Evolutionary conservation across 2,797 vertebrate species (phyloP).

Genomic region (Acanthurus tractus): DNA sequence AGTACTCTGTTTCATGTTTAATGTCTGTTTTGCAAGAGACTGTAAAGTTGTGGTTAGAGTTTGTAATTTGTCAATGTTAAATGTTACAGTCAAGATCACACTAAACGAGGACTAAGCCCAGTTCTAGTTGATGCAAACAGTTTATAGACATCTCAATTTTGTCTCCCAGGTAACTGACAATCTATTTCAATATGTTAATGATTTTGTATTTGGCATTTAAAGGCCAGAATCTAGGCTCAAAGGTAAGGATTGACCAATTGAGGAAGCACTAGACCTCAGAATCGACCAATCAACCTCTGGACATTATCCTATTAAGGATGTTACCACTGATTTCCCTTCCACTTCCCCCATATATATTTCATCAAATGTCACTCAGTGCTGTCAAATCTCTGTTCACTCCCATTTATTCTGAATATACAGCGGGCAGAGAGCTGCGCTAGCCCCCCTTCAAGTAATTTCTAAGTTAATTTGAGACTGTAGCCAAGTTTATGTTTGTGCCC

Average conservation of each 20-base stretch:
- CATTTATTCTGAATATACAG: constrained; percentile 38
- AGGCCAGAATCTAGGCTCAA: not conserved
- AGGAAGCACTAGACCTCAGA: no score
- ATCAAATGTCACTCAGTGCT: constrained; percentile 46
- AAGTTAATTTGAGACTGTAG: constrained; percentile 53
- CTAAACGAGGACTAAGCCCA: not conserved
- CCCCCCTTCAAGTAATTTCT: constrained; percentile 48
- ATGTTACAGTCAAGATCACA: not conserved
- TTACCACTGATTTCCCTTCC: constrained; percentile 14
- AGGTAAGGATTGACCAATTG: not conserved
- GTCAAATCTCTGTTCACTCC: constrained; percentile 25
- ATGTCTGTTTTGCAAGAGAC: not conserved
- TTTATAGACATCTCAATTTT: not conserved
- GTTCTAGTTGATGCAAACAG: not conserved
- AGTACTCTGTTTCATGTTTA: constrained; percentile 6
- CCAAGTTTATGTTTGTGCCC: constrained; percentile 62
- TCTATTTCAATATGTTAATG: not conserved
- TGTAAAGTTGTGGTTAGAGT: not conserved
- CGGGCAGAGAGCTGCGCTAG: constrained; percentile 30
- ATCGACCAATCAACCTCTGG: no score
- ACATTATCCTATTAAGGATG: no score
- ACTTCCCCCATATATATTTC: constrained; percentile 20
- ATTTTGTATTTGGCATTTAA: not conserved
- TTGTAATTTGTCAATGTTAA: not conserved
- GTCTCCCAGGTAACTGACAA: not conserved